Evolutionary conservation across 2,888 invertebrate species (phyloP).

Genomic region (Meiosimyza decipiens): DNA sequence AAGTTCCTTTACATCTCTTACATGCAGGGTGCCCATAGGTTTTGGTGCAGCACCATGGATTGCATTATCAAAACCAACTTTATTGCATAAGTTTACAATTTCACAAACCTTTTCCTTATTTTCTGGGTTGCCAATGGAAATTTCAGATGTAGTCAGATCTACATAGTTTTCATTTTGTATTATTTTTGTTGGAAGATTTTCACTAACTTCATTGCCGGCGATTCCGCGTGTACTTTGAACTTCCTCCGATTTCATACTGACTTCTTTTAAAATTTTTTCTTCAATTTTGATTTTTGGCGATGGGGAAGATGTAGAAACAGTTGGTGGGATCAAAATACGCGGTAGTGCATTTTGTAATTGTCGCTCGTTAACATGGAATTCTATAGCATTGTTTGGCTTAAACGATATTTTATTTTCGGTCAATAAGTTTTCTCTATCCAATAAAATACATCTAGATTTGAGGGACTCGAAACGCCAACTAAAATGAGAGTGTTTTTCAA

Average conservation of each 20-base stretch:
- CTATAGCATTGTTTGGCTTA: slow-evolving; percentile 54
- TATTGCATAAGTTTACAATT: background rate
- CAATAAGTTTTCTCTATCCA: slow-evolving; percentile 62
- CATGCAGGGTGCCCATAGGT: background rate
- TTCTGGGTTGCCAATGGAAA: too few relatives aligned
- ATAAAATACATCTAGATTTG: slow-evolving; percentile 61
- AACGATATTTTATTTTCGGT: slow-evolving; percentile 60
- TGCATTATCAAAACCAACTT: background rate
- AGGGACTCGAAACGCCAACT: slow-evolving; percentile 66
- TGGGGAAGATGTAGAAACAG: background rate
- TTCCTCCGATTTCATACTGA: background rate
- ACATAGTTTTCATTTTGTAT: background rate
- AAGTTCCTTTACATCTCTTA: background rate
- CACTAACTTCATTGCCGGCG: background rate
- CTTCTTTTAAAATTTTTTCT: background rate
- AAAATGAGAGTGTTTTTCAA: slow-evolving; percentile 9
- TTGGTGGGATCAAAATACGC: slow-evolving; percentile 44
- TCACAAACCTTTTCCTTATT: background rate
- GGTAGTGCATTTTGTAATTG: slow-evolving; percentile 44
- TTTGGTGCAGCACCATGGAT: too few relatives aligned
- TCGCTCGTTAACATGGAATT: slow-evolving; percentile 54
- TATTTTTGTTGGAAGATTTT: slow-evolving; percentile 1
- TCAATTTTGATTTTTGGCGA: background rate
- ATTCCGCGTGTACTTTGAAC: background rate
- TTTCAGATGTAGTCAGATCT: background rate